A percentile compares a stretch with the other conserved stretches of the same genome.
Evolutionary conservation across 2,797 vertebrate genomes (phyloP).

Genomic region (Loris lydekkerianus): DNA sequence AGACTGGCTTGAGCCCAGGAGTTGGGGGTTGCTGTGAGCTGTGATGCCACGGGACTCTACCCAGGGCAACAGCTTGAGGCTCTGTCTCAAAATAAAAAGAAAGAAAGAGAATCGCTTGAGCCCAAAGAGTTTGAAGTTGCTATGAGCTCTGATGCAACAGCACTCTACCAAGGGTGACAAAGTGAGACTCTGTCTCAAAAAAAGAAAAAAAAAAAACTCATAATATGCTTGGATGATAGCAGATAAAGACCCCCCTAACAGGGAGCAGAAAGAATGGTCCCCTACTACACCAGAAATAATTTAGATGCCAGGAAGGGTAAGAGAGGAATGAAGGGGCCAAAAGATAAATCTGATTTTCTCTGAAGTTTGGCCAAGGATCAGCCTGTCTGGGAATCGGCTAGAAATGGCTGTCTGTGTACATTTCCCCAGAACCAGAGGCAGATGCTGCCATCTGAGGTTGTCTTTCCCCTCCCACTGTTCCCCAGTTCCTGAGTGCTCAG

Average conservation of each 20-base stretch:
- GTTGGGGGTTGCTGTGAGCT: too few relatives aligned
- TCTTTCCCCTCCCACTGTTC: neutral
- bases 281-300: neutral
- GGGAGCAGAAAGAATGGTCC: neutral
- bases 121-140: too few relatives aligned
- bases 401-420: neutral
- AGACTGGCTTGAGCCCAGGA: too few relatives aligned
- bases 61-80: too few relatives aligned
- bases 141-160: too few relatives aligned
- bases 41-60: too few relatives aligned
- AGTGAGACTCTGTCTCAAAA: too few relatives aligned
- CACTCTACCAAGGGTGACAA: too few relatives aligned
- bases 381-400: neutral
- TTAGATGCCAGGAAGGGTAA: constrained; percentile 33
- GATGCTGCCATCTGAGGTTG: neutral
- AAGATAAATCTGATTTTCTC: constrained; percentile 12
- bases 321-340: neutral
- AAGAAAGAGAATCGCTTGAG: too few relatives aligned
- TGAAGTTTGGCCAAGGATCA: neutral
- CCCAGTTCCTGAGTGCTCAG: neutral
- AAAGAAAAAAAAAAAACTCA: neutral
- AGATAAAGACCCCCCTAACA: neutral
- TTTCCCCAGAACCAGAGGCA: neutral
- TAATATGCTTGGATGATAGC: neutral
- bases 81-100: too few relatives aligned